Evolutionary conservation across 2,888 invertebrate genomes (phyloP).

Genomic region (Drepana falcataria): DNA sequence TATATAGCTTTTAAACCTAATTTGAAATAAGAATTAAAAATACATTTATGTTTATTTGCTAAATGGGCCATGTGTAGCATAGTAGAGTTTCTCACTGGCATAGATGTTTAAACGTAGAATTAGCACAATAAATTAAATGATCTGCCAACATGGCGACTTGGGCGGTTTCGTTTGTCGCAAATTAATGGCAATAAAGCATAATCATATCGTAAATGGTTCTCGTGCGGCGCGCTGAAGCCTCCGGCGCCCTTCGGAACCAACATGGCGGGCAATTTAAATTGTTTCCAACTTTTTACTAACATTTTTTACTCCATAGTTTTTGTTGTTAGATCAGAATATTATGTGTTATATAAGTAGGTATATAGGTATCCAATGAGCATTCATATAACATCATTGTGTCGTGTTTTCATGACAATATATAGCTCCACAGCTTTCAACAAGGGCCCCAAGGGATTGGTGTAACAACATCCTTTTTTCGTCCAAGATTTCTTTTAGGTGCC

Average conservation of each 20-base stretch:
- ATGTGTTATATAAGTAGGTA: no score
- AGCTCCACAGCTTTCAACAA: no score
- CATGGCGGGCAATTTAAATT: slow-evolving; percentile 49
- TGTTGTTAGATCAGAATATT: neutral
- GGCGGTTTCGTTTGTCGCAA: slow-evolving; percentile 73
- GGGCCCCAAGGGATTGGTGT: no score
- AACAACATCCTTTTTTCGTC: no score
- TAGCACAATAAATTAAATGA: slow-evolving; percentile 46
- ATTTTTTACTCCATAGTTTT: neutral
- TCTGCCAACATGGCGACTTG: slow-evolving; percentile 56
- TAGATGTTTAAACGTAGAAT: slow-evolving; percentile 22
- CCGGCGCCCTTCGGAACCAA: slow-evolving; percentile 53
- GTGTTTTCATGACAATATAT: no score
- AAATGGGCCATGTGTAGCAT: neutral
- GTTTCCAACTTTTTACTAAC: slow-evolving; percentile 17
- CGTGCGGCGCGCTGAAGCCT: slow-evolving; percentile 34
- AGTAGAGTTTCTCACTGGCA: neutral
- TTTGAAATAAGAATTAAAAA: no score
- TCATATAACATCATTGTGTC: no score
- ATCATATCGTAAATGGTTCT: slow-evolving; percentile 66
- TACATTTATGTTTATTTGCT: no score
- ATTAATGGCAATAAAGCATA: slow-evolving; percentile 74
- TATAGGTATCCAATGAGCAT: no score
- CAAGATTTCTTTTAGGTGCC: no score
- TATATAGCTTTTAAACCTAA: no score